phyloP scores from a whole-genome alignment of 2,113 vertebrate genomes.

The Mungos mungo region DNA sequence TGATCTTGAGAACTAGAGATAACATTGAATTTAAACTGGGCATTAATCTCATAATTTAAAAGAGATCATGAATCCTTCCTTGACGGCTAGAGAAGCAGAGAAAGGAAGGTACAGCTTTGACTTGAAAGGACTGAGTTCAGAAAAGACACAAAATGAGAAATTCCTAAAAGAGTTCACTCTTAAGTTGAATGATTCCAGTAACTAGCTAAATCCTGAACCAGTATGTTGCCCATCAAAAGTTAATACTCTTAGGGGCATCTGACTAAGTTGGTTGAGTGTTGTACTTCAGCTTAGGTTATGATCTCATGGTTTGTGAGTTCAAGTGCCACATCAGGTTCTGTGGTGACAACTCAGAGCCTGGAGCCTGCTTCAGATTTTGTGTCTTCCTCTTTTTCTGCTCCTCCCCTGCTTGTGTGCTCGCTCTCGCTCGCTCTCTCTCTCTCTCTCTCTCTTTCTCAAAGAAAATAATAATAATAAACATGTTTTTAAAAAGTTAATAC shows the following conservation, averaged over 20 bases:
- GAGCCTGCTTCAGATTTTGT: no score
- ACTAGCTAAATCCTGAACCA: neutral
- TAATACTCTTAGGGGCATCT: neutral
- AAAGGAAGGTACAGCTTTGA: neutral
- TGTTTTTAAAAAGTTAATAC: neutral
- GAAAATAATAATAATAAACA: no score
- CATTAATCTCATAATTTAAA: neutral
- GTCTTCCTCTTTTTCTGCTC: no score
- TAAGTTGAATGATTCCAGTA: neutral
- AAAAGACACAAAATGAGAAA: conserved; percentile 5
- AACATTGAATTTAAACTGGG: neutral
- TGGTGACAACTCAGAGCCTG: no score
- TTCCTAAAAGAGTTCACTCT: neutral
- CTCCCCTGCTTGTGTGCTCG: no score
- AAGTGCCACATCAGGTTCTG: no score
- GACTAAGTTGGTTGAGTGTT: no score
- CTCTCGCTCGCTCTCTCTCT: no score
- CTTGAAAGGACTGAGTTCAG: neutral
- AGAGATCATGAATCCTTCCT: neutral
- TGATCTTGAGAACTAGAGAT: neutral
- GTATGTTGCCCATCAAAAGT: neutral
- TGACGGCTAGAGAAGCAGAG: neutral
- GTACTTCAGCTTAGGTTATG: no score
- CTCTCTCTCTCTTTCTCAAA: no score
- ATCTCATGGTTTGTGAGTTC: no score